Percentiles rank a stretch among this genome's conserved stretches.
phyloP scores from a whole-genome alignment of 2,113 vertebrate species.

The Columbina picui region DNA sequence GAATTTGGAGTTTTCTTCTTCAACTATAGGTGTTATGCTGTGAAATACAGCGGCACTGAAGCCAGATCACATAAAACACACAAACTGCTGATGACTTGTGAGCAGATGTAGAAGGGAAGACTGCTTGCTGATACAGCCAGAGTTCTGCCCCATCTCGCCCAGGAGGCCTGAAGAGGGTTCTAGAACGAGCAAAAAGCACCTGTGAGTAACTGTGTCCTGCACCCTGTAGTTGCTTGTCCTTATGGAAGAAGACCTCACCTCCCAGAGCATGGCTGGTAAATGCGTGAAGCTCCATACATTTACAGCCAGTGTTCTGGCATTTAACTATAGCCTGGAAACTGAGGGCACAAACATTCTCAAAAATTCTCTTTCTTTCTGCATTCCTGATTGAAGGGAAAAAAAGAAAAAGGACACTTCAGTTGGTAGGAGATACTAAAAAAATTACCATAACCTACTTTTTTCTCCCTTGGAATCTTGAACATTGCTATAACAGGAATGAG shows the following conservation, averaged over 20 bases:
- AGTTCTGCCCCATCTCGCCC: neutral
- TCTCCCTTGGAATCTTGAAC: neutral
- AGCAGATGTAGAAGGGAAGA: neutral
- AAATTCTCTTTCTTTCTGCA: neutral
- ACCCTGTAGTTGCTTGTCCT: neutral
- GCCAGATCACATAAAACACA: neutral
- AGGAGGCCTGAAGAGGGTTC: neutral
- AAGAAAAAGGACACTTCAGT: neutral
- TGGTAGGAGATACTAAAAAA: neutral
- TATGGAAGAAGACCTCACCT: neutral
- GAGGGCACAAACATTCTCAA: neutral
- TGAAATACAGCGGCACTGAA: neutral
- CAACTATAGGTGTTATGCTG: neutral
- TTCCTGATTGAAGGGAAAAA: neutral
- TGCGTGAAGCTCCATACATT: neutral
- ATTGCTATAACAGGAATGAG: neutral
- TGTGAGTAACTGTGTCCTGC: neutral
- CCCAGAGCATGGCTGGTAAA: neutral
- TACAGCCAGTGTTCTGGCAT: neutral
- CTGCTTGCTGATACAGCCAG: neutral
- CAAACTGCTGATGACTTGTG: neutral
- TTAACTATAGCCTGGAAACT: neutral
- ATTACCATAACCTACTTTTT: neutral
- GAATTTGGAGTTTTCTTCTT: neutral
- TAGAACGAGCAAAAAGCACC: neutral